These are phyloP conservation scores for Antitype chi DNA, from an alignment of 2,888 invertebrate species.

Conservation along the genomic window DNA sequence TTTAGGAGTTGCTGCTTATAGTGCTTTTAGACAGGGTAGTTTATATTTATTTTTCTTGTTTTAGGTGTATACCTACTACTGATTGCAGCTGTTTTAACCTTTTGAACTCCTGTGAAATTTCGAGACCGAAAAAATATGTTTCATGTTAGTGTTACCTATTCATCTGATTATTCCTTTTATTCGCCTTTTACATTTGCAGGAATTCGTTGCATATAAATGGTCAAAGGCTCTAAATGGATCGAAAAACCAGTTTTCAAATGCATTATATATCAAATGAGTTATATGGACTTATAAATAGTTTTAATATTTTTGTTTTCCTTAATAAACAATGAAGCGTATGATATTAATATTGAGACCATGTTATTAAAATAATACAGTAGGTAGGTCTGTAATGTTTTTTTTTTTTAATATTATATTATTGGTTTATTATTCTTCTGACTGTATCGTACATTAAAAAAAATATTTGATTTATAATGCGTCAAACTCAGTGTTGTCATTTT, in stretches of 20 bases:
- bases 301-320: slow-evolving; percentile 35
- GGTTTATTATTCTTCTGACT: slow-evolving; percentile 11
- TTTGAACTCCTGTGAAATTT: background rate
- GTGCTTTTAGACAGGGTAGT: background rate
- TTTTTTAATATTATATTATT: background rate
- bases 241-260: slow-evolving; percentile 21
- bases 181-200: slow-evolving; percentile 13
- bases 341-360: slow-evolving; percentile 7
- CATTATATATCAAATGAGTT: slow-evolving; percentile 15
- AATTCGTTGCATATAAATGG: slow-evolving; percentile 42
- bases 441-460: slow-evolving; percentile 2
- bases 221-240: slow-evolving; percentile 27
- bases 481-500: background rate
- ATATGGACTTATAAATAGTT: slow-evolving; percentile 16
- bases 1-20: background rate
- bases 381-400: background rate
- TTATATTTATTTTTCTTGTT: background rate
- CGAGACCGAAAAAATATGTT: background rate
- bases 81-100: background rate
- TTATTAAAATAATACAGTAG: slow-evolving; percentile 5
- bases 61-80: background rate
- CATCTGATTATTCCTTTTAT: background rate
- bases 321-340: background rate
- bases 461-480: slow-evolving; percentile 24
- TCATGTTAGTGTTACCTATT: background rate